Percentiles rank a stretch among this genome's conserved stretches.
phyloP scores from a whole-genome alignment of 2,797 vertebrate genomes.

The Tangara arthus region DNA sequence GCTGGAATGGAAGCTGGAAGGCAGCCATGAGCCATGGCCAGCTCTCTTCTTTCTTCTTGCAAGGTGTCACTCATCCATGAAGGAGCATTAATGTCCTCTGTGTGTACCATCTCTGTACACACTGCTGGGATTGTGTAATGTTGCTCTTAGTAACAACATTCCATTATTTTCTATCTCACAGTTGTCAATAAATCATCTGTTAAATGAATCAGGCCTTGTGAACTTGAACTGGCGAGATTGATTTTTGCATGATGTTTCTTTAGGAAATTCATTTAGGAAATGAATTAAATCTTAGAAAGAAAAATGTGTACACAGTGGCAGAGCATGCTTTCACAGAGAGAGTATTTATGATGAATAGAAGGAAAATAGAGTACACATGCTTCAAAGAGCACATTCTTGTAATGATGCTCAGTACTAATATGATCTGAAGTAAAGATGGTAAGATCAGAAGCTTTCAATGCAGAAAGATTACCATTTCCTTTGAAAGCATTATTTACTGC shows the following conservation, averaged over 20 bases:
- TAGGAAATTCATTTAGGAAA: conserved; percentile 49
- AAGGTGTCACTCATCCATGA: not conserved
- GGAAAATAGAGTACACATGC: conserved; percentile 40
- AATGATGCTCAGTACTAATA: conserved; percentile 43
- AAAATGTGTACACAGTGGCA: conserved; percentile 24
- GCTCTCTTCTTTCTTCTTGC: not conserved
- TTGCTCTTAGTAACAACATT: conserved; percentile 17
- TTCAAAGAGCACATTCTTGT: conserved; percentile 60
- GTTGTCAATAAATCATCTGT: conserved; percentile 40
- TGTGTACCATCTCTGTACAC: not conserved
- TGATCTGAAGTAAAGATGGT: conserved; percentile 38
- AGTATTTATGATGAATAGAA: conserved; percentile 49
- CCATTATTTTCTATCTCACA: conserved; percentile 37
- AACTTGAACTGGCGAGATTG: conserved; percentile 37
- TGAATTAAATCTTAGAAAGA: conserved; percentile 53
- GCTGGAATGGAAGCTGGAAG: not conserved
- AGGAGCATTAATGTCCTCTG: not conserved
- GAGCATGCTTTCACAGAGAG: conserved; percentile 20
- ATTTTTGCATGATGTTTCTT: conserved; percentile 44
- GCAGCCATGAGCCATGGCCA: not conserved
- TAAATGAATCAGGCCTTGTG: conserved; percentile 40
- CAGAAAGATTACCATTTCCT: conserved; percentile 35
- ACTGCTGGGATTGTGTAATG: not conserved
- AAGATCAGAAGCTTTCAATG: conserved; percentile 49
- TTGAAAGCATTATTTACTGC: conserved; percentile 59